Conservation (phyloP, 2,797 vertebrate genomes). For the Esox masquinongy region DNA sequence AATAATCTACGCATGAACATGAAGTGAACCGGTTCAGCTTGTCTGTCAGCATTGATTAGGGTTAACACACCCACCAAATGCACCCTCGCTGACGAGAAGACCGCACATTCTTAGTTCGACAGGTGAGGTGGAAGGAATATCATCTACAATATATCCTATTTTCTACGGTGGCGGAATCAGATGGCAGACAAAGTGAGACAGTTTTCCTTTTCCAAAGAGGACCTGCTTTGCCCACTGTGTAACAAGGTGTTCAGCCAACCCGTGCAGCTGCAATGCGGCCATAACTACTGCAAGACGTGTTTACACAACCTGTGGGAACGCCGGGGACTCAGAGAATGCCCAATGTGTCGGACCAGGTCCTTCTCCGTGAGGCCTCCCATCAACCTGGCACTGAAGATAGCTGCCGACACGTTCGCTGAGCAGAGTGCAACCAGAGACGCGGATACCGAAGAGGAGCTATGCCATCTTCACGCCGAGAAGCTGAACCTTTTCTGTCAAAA, state of each 20-base stretch:
- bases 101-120: not conserved
- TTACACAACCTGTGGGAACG: conserved; percentile 66
- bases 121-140: not conserved
- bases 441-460: conserved; percentile 31
- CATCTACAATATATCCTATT: not conserved
- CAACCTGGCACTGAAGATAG: conserved; percentile 65
- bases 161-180: conserved; percentile 2
- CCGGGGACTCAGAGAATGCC: conserved; percentile 62
- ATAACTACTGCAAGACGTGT: conserved; percentile 70
- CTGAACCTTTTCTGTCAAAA: conserved; percentile 68
- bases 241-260: conserved; percentile 59
- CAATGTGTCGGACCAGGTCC: conserved; percentile 56
- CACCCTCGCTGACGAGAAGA: not conserved
- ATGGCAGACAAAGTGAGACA: conserved; percentile 48
- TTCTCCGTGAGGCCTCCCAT: conserved; percentile 60
- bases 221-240: conserved; percentile 66
- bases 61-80: not conserved
- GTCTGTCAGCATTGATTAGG: conserved; percentile 35
- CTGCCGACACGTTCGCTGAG: conserved; percentile 51
- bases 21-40: conserved; percentile 48
- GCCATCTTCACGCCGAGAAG: conserved; percentile 57
- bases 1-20: not conserved
- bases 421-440: not conserved
- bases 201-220: conserved; percentile 17
- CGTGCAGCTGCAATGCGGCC: conserved; percentile 64